Evolutionary conservation across 1,140 invertebrate genomes (phyloP).

Genomic region (Anagrus nilaparvatae): DNA sequence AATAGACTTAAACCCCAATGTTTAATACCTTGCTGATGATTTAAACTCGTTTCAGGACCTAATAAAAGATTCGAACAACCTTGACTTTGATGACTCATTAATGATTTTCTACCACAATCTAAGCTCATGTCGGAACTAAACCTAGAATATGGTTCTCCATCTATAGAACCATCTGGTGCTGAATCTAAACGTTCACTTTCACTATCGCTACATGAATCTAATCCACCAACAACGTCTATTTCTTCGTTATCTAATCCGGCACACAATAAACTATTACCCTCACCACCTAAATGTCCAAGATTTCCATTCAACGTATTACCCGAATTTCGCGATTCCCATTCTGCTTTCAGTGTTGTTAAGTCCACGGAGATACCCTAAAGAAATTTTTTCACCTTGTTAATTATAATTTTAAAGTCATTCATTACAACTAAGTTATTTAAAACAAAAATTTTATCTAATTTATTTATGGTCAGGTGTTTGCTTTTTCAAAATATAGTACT

Average conservation of each 20-base stretch:
- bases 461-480: no score
- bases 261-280: conserved; percentile 53
- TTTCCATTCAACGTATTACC: conserved; percentile 24
- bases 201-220: conserved; percentile 48
- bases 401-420: no score
- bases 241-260: conserved; percentile 63
- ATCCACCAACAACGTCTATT: conserved; percentile 64
- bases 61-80: conserved; percentile 9
- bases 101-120: not conserved
- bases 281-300: conserved; percentile 36
- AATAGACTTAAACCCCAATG: conserved; percentile 37
- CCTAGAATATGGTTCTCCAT: conserved; percentile 38
- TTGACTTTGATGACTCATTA: conserved; percentile 8
- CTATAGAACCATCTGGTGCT: conserved; percentile 50
- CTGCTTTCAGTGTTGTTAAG: conserved; percentile 65
- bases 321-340: conserved; percentile 66
- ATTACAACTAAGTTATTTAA: no score
- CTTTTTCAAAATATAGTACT: no score
- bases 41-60: conserved; percentile 22
- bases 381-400: no score
- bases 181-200: conserved; percentile 49
- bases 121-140: conserved; percentile 14
- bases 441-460: no score
- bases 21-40: conserved; percentile 38
- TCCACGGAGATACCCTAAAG: conserved; percentile 79